These are phyloP conservation scores for Chrysolina americana DNA, from an alignment of 2,888 invertebrate genomes.

Conservation along the genomic window DNA sequence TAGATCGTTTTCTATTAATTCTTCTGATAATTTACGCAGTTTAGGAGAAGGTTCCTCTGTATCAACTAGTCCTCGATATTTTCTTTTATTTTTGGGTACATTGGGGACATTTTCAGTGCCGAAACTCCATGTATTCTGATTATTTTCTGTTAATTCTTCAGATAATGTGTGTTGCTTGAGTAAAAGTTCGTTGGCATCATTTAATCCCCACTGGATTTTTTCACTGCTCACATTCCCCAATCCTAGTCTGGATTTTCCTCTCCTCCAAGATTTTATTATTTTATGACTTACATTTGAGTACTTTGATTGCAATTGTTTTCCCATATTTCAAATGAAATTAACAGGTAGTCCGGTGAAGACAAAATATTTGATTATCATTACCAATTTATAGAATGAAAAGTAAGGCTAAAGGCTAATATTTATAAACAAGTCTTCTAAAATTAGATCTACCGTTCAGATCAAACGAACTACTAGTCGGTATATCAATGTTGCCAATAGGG, in stretches of 20 bases:
- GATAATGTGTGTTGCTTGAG: not conserved
- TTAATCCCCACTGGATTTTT: too few relatives aligned
- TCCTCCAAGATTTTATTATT: constrained; percentile 32
- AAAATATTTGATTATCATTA: too few relatives aligned
- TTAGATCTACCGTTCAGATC: too few relatives aligned
- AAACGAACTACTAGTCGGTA: too few relatives aligned
- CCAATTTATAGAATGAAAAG: too few relatives aligned
- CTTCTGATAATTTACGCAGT: constrained; percentile 15
- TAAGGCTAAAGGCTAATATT: too few relatives aligned
- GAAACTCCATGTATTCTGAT: too few relatives aligned
- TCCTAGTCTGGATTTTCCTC: not conserved
- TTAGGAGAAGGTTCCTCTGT: constrained; percentile 26
- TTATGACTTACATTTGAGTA: constrained; percentile 42
- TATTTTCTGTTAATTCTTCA: too few relatives aligned
- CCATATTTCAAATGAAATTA: constrained; percentile 41
- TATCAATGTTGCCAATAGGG: too few relatives aligned
- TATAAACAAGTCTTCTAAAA: too few relatives aligned
- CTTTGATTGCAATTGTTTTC: constrained; percentile 46
- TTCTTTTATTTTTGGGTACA: constrained; percentile 21
- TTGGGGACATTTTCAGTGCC: not conserved
- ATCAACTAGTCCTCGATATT: constrained; percentile 17
- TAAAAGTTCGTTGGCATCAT: not conserved
- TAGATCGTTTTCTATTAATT: not conserved
- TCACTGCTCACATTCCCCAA: too few relatives aligned
- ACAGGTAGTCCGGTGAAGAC: too few relatives aligned